A percentile compares a stretch with the other conserved stretches of the same genome.
Conservation (phyloP, 2,888 invertebrate genomes). For the Caenorhabditis zanzibari region DNA sequence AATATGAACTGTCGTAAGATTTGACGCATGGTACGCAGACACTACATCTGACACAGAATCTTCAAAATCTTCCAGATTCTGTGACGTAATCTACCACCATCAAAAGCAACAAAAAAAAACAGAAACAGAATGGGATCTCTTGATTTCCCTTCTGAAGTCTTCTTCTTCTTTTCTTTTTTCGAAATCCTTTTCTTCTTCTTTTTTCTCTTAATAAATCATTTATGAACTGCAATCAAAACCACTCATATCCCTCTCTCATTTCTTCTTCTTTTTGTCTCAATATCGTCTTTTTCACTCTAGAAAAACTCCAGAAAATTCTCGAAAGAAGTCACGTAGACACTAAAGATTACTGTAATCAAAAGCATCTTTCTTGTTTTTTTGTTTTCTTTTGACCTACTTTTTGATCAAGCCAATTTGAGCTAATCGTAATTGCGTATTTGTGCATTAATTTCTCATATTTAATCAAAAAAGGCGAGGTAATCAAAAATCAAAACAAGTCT, state of each 20-base stretch:
- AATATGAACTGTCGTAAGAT: no score
- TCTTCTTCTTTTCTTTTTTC: slow-evolving; percentile 31
- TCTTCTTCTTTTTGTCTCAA: slow-evolving; percentile 19
- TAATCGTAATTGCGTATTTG: not conserved
- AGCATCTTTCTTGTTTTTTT: slow-evolving; percentile 5
- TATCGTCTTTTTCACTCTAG: not conserved
- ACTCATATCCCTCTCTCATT: slow-evolving; percentile 32
- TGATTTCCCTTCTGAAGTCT: slow-evolving; percentile 25
- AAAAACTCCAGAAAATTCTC: slow-evolving; percentile 14
- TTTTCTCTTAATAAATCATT: slow-evolving; percentile 38
- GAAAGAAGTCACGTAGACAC: slow-evolving; percentile 17
- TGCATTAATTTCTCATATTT: not conserved
- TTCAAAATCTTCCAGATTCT: not conserved
- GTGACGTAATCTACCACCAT: slow-evolving; percentile 34
- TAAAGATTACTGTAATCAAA: slow-evolving; percentile 18
- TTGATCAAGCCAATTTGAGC: slow-evolving; percentile 38
- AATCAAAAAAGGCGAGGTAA: slow-evolving; percentile 1
- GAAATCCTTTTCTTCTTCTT: slow-evolving; percentile 29
- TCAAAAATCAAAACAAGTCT: slow-evolving; percentile 16
- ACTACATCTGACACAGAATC: no score
- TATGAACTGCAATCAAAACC: slow-evolving; percentile 50
- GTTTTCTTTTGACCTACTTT: slow-evolving; percentile 12
- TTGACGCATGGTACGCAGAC: no score
- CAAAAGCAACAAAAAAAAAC: slow-evolving; percentile 2
- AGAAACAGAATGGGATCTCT: slow-evolving; percentile 16